Evolutionary conservation across 2,797 vertebrate genomes (phyloP), one percentile per base, ranked within the genome.

Genomic region (Lithobates sylvaticus): DNA sequence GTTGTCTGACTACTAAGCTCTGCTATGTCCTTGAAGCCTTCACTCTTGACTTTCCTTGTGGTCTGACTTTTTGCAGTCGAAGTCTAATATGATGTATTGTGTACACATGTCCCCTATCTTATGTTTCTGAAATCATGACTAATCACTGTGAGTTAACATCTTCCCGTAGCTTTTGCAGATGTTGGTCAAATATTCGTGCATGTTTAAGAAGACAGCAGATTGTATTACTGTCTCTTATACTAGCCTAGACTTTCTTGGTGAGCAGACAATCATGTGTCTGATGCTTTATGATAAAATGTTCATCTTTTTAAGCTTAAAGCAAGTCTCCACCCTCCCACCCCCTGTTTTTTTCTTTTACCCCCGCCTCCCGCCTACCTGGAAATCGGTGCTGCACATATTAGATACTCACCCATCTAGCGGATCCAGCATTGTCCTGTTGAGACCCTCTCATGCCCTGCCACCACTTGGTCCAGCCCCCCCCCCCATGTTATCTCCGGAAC

Each of bases 1-100:
- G 83, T 15, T 70, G 78, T 0, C 0, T n/a, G 65, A 84, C 16
- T 13, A 10, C 16, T 75, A 15, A 84, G 26, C 16, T 88, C 12
- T 86, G 85, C 50, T 50, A 0, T 23, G 47, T 15, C 75, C 81
- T 87, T 54, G 36, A 29, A 88, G 75, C 71, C 18, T 86, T 85
- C 42, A 15, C 29, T 85, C 80, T 83, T n/a, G 2, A 61, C 44
- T 89, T 88, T 81, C 84, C 79, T 21, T 8, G 27, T 0, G 67
- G 29, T 29, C n/a, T 50, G 75, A 29, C 67, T 88, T 88, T 80
- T 64, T 83, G 32, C 26, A 82, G 77, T 10, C 1, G 1, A 39
- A 84, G 83, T 76, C 72, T 84, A 84, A 32, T 70, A 70, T 21
- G 54, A 36, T 29, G 65, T 6, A 69, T 61, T 16, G 27, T 74